Percentiles rank a stretch among this genome's conserved stretches.
These are phyloP conservation scores for Monochamus saltuarius DNA, from an alignment of 1,140 invertebrate species.

Conservation along the genomic window DNA sequence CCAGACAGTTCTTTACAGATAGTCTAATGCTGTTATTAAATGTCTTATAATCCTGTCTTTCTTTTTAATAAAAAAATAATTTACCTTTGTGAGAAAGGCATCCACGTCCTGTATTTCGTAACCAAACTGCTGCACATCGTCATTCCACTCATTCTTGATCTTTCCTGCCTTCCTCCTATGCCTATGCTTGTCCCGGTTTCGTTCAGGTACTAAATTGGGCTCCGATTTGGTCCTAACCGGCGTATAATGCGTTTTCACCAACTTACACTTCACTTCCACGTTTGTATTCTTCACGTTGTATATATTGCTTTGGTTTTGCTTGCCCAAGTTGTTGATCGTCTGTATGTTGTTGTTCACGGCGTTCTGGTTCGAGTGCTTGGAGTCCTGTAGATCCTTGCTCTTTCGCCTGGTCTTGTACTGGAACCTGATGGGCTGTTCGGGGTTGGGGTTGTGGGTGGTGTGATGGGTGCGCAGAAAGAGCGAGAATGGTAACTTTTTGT, in stretches of 20 bases:
- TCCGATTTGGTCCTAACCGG: constrained; percentile 44
- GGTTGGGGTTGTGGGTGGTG: constrained; percentile 38
- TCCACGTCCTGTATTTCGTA: constrained; percentile 76
- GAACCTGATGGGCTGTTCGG: constrained; percentile 48
- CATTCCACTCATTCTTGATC: constrained; percentile 47
- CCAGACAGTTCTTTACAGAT: too few species aligned
- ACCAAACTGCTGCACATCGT: constrained; percentile 60
- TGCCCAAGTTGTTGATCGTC: constrained; percentile 18
- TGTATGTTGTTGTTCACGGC: constrained; percentile 14
- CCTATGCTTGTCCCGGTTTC: constrained; percentile 27
- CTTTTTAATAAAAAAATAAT: background rate
- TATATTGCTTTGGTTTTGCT: constrained; percentile 25
- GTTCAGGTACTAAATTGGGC: constrained; percentile 38
- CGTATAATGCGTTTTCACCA: constrained; percentile 35
- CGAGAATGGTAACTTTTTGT: constrained; percentile 37
- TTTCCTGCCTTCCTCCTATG: constrained; percentile 31
- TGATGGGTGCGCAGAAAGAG: constrained; percentile 35
- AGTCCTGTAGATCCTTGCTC: constrained; percentile 20
- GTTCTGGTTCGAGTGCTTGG: constrained; percentile 11
- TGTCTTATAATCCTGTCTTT: too few species aligned
- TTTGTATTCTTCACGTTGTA: constrained; percentile 30
- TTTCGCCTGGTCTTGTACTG: constrained; percentile 47
- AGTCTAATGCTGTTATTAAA: too few species aligned
- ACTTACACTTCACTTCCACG: constrained; percentile 30
- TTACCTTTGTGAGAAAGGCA: constrained; percentile 69